Conservation (phyloP, 2,113 vertebrate species). For the Percina caprodes region DNA sequence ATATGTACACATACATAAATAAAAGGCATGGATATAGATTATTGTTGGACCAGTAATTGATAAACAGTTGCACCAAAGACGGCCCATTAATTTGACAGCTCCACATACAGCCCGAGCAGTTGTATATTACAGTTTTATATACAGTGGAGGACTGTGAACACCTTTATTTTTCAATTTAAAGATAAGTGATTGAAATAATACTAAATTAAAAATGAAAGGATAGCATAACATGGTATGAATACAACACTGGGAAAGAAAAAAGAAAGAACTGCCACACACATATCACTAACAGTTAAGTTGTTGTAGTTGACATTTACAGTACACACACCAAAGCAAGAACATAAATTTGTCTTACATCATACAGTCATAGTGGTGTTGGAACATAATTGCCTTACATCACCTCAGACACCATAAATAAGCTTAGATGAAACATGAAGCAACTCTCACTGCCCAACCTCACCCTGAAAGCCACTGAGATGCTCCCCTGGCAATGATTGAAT, state of each 20-base stretch:
- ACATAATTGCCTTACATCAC: slow-evolving; percentile 59
- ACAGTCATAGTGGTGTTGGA: neutral
- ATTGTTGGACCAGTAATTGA: slow-evolving; percentile 19
- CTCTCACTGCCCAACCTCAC: slow-evolving; percentile 26
- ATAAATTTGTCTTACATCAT: slow-evolving; percentile 58
- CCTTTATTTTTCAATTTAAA: neutral
- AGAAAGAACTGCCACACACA: neutral
- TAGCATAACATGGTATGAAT: neutral
- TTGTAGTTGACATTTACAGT: neutral
- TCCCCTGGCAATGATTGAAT: slow-evolving; percentile 19
- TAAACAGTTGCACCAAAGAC: slow-evolving; percentile 7
- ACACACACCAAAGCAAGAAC: slow-evolving; percentile 18
- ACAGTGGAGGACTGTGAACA: neutral
- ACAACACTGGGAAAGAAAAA: neutral
- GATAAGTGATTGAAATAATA: neutral
- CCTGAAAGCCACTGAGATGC: slow-evolving; percentile 35
- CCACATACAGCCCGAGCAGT: neutral
- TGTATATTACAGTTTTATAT: neutral
- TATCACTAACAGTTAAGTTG: slow-evolving; percentile 4
- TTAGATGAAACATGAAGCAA: slow-evolving; percentile 59
- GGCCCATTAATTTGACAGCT: neutral
- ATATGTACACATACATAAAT: slow-evolving; percentile 29
- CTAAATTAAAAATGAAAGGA: neutral
- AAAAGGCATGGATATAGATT: slow-evolving; percentile 21
- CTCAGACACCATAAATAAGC: slow-evolving; percentile 57